Conservation (phyloP, 2,113 vertebrate species). For the pig (Sus scrofa) region DNA sequence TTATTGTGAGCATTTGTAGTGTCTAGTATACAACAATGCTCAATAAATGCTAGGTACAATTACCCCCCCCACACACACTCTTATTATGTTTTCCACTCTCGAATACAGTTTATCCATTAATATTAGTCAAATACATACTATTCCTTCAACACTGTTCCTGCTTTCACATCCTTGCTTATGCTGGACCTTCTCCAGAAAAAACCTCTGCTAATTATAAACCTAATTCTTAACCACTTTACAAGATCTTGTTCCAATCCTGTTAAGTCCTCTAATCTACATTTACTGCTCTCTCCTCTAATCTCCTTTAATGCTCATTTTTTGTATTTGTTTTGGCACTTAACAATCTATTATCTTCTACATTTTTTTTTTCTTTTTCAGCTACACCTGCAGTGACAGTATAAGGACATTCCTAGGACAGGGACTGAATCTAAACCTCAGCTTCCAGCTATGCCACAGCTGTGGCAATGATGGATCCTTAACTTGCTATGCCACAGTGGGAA, state of each 20-base stretch:
- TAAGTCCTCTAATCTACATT: background rate
- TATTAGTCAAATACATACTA: background rate
- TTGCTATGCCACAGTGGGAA: too few species aligned
- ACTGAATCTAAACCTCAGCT: too few species aligned
- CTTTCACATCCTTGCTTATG: background rate
- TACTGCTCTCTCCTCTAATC: background rate
- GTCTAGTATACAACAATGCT: background rate
- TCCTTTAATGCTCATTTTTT: background rate
- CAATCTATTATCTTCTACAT: background rate
- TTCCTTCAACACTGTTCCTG: background rate
- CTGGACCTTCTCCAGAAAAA: background rate
- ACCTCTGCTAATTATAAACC: background rate
- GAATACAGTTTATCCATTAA: background rate
- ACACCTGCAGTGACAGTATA: too few species aligned
- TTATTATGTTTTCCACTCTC: background rate
- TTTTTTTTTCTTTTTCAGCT: too few species aligned
- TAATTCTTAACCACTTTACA: background rate
- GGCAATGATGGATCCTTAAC: too few species aligned
- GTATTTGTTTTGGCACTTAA: background rate
- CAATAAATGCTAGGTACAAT: background rate
- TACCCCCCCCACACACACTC: background rate
- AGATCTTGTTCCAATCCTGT: background rate
- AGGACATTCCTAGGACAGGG: too few species aligned
- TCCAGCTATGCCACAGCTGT: too few species aligned
- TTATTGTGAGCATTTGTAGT: background rate